Base-by-base conservation (phyloP, 2,113 vertebrate genomes). In the Glaucidium brasilianum region DNA sequence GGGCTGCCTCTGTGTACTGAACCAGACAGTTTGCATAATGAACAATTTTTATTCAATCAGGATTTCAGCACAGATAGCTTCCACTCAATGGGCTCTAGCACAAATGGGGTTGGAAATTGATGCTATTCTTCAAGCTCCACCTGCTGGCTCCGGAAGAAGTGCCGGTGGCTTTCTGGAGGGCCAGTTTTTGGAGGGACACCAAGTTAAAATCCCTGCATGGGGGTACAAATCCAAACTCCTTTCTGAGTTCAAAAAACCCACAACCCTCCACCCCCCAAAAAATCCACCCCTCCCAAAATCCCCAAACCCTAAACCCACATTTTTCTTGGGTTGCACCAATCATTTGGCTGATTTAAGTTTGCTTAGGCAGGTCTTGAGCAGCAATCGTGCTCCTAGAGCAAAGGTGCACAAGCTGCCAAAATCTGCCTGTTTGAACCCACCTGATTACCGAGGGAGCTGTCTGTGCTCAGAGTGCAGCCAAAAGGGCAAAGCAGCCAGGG, bases 11-110 rank as follows among this genome's bases (percentile, higher is more conserved):
- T 97, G 97, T 97, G 96, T 96, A 95, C 96, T 88, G 96, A 98
- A 97, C 96, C 97, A 98, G 97, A 96, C 96, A 95, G 97, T 97
- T 96, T 98, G 98, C 98, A 98, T 98, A 98, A 98, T 97, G 98
- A 98, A 97, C 96, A 96, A 92, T 97, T 98, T 97, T 97, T 96
- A 97, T 98, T 98, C 98, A 97, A 97, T 97, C 97, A 96, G 97
- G 94, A 98, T 97, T 96, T 96, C 95, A 23, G 95, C 93, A 82
- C 67, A 92, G 97, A 97, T 95, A 97, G 97, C 96, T 97, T 96
- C 95, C 95, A 94, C 93, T 97, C 97, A 35, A 64, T 92, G 97
- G 96, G 96, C 93, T 92, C 76, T 2, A 55, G 94, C 94, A 77
- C 94, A 53, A 90, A 88, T 93, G 94, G 96, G 91, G 81, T 62